phyloP scores from a whole-genome alignment of 2,113 vertebrate genomes.

The Numenius arquata region DNA sequence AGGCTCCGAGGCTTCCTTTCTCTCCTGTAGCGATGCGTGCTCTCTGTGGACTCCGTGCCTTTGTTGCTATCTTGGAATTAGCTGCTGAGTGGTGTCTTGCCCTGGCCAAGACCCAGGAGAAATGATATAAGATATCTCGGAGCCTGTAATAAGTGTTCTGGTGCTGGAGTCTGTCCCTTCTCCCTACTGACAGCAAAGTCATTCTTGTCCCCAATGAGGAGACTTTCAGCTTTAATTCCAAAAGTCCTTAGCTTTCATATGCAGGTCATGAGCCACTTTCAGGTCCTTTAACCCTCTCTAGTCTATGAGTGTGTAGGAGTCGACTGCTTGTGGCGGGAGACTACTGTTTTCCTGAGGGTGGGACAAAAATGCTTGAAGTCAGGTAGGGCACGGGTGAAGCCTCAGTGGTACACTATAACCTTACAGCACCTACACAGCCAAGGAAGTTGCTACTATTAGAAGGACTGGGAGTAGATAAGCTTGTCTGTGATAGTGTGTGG shows the following conservation, averaged over 20 bases:
- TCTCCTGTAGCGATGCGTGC: neutral
- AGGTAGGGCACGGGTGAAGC: neutral
- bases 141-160: conserved; percentile 32
- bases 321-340: neutral
- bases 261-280: neutral
- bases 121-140: conserved; percentile 33
- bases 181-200: neutral
- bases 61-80: conserved; percentile 60
- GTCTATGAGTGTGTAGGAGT: neutral
- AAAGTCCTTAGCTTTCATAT: neutral
- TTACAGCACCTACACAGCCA: neutral
- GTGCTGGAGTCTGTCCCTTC: neutral
- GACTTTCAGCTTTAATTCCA: neutral
- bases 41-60: neutral
- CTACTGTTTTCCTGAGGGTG: neutral
- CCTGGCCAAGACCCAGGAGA: conserved; percentile 25
- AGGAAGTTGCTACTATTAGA: neutral
- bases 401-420: neutral
- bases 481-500: neutral
- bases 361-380: neutral
- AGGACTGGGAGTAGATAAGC: neutral
- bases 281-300: neutral
- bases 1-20: conserved; percentile 41
- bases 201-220: neutral
- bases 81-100: conserved; percentile 42